Evolutionary conservation across 2,888 invertebrate species (phyloP).

Genomic region (Balanococcus diminutus): DNA sequence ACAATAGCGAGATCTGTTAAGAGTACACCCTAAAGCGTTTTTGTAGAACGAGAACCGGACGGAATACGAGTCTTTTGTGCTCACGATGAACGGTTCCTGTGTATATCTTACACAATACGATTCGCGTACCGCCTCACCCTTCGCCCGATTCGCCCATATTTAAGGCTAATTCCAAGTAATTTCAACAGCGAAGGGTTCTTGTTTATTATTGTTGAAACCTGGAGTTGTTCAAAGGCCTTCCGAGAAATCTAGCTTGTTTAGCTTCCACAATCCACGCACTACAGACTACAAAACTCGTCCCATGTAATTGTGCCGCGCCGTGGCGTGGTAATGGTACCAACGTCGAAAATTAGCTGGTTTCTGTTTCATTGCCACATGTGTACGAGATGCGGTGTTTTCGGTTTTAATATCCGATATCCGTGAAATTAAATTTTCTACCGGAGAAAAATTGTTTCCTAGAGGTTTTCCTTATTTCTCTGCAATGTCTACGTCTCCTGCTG

Average conservation of each 20-base stretch:
- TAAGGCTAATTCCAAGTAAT: conserved; percentile 50
- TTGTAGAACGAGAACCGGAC: conserved; percentile 23
- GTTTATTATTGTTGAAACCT: conserved; percentile 38
- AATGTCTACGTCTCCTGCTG: neutral
- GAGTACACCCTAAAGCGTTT: conserved; percentile 29
- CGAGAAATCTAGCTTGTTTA: conserved; percentile 49
- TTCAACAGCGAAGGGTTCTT: conserved; percentile 46
- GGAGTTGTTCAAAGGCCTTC: conserved; percentile 49
- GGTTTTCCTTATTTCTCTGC: neutral
- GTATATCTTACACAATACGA: conserved; percentile 48
- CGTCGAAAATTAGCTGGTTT: conserved; percentile 11
- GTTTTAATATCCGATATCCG: conserved; percentile 15
- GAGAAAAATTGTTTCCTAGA: conserved; percentile 13
- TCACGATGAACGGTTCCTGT: conserved; percentile 25
- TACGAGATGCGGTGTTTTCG: neutral
- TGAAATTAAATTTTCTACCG: conserved; percentile 36
- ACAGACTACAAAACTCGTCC: neutral
- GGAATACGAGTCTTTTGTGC: conserved; percentile 43
- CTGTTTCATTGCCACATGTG: neutral
- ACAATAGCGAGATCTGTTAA: conserved; percentile 21
- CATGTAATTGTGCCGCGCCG: neutral
- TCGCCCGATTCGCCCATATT: neutral
- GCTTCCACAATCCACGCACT: neutral
- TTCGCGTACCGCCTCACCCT: conserved; percentile 17
- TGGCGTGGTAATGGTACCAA: neutral